These are phyloP conservation scores for Parasteatoda lunata DNA, from an alignment of 2,888 invertebrate genomes.

Conservation along the genomic window DNA sequence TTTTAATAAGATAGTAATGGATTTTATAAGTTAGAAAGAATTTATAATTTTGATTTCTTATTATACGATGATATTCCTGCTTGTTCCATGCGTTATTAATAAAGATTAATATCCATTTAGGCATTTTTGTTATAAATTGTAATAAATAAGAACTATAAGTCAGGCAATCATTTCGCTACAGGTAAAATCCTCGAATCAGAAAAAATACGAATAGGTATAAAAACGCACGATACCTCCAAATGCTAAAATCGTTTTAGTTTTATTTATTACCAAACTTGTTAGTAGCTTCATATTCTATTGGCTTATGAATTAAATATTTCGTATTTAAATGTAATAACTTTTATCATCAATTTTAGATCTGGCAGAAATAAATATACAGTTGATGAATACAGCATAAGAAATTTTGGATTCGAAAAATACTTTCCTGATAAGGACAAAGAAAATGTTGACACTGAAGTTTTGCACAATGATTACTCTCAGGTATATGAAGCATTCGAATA, in stretches of 20 bases:
- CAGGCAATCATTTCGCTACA: too few species aligned
- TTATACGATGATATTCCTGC: too few species aligned
- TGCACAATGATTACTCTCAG: neutral
- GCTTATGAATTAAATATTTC: neutral
- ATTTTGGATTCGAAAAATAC: slow-evolving; percentile 7
- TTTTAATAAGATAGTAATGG: too few species aligned
- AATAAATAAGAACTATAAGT: too few species aligned
- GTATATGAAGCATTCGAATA: neutral
- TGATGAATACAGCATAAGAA: neutral
- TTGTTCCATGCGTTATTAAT: too few species aligned
- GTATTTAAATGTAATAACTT: neutral
- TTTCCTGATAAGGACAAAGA: slow-evolving; percentile 21
- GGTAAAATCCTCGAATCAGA: too few species aligned
- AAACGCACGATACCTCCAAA: too few species aligned
- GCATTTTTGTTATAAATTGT: too few species aligned
- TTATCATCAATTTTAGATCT: neutral
- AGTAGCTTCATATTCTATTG: neutral
- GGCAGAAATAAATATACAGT: slow-evolving; percentile 4
- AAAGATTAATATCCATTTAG: too few species aligned
- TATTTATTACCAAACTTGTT: too few species aligned
- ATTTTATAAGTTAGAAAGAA: neutral
- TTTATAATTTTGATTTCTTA: neutral
- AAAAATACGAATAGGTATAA: too few species aligned
- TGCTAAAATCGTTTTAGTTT: too few species aligned
- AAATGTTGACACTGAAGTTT: neutral